Conservation (phyloP, 2,888 invertebrate species). For the Theodoxus fluviatilis region DNA sequence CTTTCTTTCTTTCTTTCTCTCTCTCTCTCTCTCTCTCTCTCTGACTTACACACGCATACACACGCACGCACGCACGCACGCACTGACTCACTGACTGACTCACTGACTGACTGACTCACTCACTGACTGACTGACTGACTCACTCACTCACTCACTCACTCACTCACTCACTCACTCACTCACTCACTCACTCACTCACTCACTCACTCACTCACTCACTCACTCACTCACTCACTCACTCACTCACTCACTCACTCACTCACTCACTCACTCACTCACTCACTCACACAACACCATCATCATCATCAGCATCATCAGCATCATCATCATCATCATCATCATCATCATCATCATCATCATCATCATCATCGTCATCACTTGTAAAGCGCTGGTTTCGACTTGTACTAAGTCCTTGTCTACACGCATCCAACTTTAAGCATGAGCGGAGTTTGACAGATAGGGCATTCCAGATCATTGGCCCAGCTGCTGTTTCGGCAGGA, state of each 20-base stretch:
- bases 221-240: not conserved
- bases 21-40: not conserved
- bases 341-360: constrained; percentile 2
- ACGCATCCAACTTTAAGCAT: not conserved
- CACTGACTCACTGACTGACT: not conserved
- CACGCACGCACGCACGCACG: not conserved
- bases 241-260: not conserved
- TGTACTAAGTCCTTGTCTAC: too few relatives aligned
- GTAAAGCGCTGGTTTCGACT: too few relatives aligned
- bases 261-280: not conserved
- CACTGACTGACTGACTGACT: not conserved
- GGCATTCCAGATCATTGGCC: too few relatives aligned
- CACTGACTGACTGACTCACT: not conserved
- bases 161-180: not conserved
- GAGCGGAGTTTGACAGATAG: too few relatives aligned
- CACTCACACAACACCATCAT: not conserved
- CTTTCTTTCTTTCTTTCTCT: not conserved
- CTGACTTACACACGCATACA: too few relatives aligned
- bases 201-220: not conserved
- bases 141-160: not conserved
- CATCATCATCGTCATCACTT: not conserved
- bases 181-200: not conserved
- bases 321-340: constrained; percentile 2
- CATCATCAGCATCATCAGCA: not conserved
- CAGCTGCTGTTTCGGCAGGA: too few relatives aligned